These are phyloP conservation scores for Todiramphus chloris DNA, from an alignment of 2,113 vertebrate species.

Conservation along the genomic window DNA sequence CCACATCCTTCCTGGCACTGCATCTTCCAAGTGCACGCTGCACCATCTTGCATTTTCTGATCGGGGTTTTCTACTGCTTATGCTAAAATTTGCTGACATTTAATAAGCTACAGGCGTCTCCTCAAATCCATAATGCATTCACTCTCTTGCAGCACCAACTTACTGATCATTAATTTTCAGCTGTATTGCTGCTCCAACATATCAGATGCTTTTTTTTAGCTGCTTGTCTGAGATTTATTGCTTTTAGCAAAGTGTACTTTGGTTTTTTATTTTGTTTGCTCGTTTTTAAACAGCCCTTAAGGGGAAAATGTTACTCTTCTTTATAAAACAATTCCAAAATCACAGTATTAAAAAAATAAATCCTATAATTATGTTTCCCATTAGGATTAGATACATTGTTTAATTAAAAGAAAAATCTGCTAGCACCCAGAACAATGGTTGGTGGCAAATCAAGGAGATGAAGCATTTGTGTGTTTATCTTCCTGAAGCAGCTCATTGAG, in stretches of 20 bases:
- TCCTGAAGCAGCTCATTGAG: neutral
- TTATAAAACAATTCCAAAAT: slow-evolving; percentile 15
- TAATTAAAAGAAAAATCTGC: slow-evolving; percentile 37
- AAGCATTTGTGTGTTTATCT: slow-evolving; percentile 34
- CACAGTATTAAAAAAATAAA: slow-evolving; percentile 44
- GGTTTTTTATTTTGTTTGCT: slow-evolving; percentile 11
- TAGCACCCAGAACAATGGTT: neutral
- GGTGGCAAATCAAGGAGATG: neutral
- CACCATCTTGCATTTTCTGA: neutral
- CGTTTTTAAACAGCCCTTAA: neutral
- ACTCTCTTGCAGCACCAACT: slow-evolving; percentile 10
- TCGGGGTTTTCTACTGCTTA: neutral
- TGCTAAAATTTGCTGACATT: slow-evolving; percentile 23
- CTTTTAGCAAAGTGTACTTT: neutral
- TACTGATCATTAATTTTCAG: slow-evolving; percentile 56
- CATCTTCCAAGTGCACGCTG: neutral
- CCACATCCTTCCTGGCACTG: neutral
- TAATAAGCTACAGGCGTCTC: neutral
- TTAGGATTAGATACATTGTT: slow-evolving; percentile 46
- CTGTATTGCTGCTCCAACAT: slow-evolving; percentile 33
- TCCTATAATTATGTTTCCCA: slow-evolving; percentile 41
- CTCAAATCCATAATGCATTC: slow-evolving; percentile 35
- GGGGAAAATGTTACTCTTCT: neutral
- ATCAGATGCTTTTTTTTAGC: neutral
- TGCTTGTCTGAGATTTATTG: slow-evolving; percentile 41